Percentiles rank a stretch among this genome's conserved stretches.
These are phyloP conservation scores for Micronycteris hirsuta DNA, from an alignment of 2,113 vertebrate species.

Conservation along the genomic window DNA sequence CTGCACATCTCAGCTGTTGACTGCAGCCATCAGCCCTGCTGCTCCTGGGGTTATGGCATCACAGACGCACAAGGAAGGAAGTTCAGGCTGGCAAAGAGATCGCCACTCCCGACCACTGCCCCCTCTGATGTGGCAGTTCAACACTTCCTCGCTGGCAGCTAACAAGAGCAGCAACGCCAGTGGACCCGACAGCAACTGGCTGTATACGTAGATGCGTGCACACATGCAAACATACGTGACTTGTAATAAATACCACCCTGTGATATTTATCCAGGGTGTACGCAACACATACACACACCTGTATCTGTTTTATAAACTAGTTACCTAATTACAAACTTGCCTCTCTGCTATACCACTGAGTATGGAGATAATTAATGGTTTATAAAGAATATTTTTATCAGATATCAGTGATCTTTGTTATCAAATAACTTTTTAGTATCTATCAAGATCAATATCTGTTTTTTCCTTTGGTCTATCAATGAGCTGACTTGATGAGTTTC, in stretches of 20 bases:
- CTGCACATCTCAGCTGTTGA: not conserved
- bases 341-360: not conserved
- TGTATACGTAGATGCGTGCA: accelerated
- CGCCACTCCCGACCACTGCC: not conserved
- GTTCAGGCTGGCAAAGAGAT: not conserved
- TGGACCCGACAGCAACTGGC: accelerated
- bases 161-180: not conserved
- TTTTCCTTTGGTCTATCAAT: not conserved
- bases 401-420: not conserved
- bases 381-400: not conserved
- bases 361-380: not conserved
- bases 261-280: too few species aligned
- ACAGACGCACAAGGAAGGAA: not conserved
- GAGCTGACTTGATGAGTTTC: not conserved
- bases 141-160: not conserved
- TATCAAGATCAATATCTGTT: not conserved
- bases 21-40: not conserved
- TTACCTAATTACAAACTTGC: not conserved
- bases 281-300: not conserved
- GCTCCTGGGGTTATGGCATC: not conserved
- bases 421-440: not conserved
- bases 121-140: not conserved
- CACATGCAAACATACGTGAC: accelerated
- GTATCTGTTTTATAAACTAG: not conserved
- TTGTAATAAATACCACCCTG: not conserved